phyloP scores from a whole-genome alignment of 37 sponge, comb jelly and placozoan genomes.

The Theonella swinhoei region DNA sequence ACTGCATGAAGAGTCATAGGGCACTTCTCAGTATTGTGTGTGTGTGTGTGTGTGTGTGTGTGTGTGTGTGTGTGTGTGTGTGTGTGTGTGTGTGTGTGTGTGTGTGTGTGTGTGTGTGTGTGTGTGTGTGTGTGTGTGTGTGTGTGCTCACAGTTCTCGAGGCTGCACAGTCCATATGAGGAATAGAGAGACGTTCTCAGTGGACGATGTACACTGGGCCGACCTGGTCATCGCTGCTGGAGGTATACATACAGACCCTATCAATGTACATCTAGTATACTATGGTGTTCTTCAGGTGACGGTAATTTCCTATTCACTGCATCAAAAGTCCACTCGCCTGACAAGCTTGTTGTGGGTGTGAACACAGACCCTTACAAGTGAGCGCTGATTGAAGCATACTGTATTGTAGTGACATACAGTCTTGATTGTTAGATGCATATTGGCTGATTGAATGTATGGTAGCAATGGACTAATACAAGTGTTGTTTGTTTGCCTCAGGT shows the following conservation, averaged over 20 bases:
- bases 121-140: conserved; percentile 28
- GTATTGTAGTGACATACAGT: too few species aligned
- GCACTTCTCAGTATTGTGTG: not conserved
- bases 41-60: conserved; percentile 19
- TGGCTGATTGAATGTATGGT: not conserved
- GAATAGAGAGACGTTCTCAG: conserved; percentile 38
- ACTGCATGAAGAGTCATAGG: too few species aligned
- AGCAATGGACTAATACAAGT: not conserved
- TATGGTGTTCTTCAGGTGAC: conserved; percentile 58
- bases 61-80: conserved; percentile 31
- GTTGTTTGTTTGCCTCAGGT: conserved; percentile 4
- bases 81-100: conserved; percentile 36
- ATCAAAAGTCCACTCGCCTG: conserved; percentile 28
- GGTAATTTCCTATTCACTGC: conserved; percentile 80
- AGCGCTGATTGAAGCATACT: too few species aligned
- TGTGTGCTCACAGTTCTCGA: conserved; percentile 2
- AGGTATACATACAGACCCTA: too few species aligned
- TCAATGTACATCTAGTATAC: too few species aligned
- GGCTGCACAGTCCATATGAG: conserved; percentile 34
- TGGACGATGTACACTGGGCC: conserved; percentile 73
- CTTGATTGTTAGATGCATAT: not conserved
- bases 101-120: conserved; percentile 36
- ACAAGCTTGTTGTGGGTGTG: conserved; percentile 70
- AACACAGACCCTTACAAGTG: conserved; percentile 83
- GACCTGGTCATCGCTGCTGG: conserved; percentile 83